Conservation (phyloP, 2,888 invertebrate species). For the Gryllus longicercus region DNA sequence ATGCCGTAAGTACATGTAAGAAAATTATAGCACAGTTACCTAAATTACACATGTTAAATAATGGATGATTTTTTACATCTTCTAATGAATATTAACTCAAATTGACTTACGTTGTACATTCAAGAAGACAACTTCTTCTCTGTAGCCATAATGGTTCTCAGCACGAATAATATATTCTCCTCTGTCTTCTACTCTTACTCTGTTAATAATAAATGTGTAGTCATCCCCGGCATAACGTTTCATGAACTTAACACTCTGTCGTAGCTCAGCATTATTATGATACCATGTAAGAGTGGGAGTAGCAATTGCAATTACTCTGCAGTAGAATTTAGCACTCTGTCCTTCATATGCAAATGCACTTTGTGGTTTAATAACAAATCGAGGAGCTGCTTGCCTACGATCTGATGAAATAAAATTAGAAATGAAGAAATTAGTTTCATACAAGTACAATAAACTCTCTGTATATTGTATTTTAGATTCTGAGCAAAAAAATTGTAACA, state of each 20-base stretch:
- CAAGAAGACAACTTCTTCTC: slow-evolving; percentile 94
- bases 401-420: slow-evolving; percentile 54
- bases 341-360: slow-evolving; percentile 96
- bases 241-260: slow-evolving; percentile 99
- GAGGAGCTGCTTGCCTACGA: slow-evolving; percentile 94
- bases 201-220: slow-evolving; percentile 95
- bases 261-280: slow-evolving; percentile 84
- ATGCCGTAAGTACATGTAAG: slow-evolving; percentile 27
- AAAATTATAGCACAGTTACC: background rate
- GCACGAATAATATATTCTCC: slow-evolving; percentile 97
- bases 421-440: background rate
- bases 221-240: slow-evolving; percentile 95
- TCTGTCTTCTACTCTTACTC: slow-evolving; percentile 90
- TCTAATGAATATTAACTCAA: background rate
- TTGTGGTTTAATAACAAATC: slow-evolving; percentile 95
- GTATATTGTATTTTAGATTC: slow-evolving; percentile 20
- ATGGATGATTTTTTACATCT: background rate
- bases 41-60: background rate
- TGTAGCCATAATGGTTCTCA: slow-evolving; percentile 92
- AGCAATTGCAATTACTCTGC: slow-evolving; percentile 91
- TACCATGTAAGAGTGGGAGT: slow-evolving; percentile 95
- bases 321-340: slow-evolving; percentile 95
- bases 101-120: slow-evolving; percentile 83
- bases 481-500: slow-evolving; percentile 42
- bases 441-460: background rate